Evolutionary conservation across 1,140 invertebrate genomes (phyloP), one percentile per base, ranked within the genome.

Genomic region (Ctenoplectra terminalis): DNA sequence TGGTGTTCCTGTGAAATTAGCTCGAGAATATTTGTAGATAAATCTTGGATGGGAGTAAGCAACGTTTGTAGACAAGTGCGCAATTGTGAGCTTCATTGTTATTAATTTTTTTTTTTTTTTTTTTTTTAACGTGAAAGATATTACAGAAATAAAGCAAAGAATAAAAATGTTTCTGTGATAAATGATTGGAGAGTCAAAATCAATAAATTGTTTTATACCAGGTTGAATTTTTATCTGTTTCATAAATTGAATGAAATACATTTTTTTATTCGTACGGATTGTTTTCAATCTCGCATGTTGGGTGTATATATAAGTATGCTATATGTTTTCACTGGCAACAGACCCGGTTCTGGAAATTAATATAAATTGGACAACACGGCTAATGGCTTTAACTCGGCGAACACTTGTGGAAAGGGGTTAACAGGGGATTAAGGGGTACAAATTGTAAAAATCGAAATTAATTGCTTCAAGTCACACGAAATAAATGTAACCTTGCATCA

Each of bases 361-460:
- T 40, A 64, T 64, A 64, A 40, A 64, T 64, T 37, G 13, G 7
- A 43, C 37, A 43, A 37, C 13, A 9, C 0, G 23, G 61, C 61
- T 26, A 17, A 26, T 43, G 60, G 60, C 31, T 63, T 63, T 6
- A 37, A 13, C 34, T 23, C 8, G 20, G 46, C 34, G 37, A 63
- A 63, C 60, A n/a, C 15, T 43, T 26, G 11, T 11, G 23, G 11
- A 26, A 64, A 43, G 13, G 6, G 13, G 61, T 64, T 64, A 64
- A 64, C n/a, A 7, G 37, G 23, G 61, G 37, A 64, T 64, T n/a
- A 40, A 17, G 6, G n/a, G n/a, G 6, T 5, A 7, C n/a, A 15
- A 26, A 64, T 64, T 64, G 43, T 64, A 64, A 64, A 64, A 64
- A 64, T 64, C n/a, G 13, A 26, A 64, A 64, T 43, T 23, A 64